These are phyloP conservation scores for Sanderia malayensis DNA, from an alignment of 30 jellyfish, hydroid and myxozoan genomes.

Conservation along the genomic window DNA sequence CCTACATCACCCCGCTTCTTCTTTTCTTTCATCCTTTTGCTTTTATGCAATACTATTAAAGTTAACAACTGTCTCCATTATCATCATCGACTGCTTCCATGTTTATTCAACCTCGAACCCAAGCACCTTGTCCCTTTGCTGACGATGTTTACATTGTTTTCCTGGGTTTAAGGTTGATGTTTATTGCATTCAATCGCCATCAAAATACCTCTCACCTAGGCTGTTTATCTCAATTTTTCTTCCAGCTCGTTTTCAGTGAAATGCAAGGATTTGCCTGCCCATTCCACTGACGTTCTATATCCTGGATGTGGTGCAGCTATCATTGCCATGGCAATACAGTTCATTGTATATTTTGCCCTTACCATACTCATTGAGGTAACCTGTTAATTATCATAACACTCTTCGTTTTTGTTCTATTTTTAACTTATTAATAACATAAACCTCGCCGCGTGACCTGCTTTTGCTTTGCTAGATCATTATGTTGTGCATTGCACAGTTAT, in stretches of 20 bases:
- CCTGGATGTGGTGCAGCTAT: conserved; percentile 64
- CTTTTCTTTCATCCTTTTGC: too few relatives aligned
- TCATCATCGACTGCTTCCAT: too few relatives aligned
- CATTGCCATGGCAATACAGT: conserved; percentile 63
- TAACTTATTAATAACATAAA: neutral
- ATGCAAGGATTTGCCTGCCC: neutral
- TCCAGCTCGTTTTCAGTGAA: neutral
- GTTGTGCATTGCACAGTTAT: conserved; percentile 1
- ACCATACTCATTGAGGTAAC: conserved; percentile 86
- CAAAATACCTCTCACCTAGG: too few relatives aligned
- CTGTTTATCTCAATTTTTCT: too few relatives aligned
- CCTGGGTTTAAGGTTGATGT: neutral
- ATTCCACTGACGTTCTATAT: conserved; percentile 19
- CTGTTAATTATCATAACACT: too few relatives aligned
- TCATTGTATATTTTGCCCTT: conserved; percentile 46
- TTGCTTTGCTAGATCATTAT: neutral
- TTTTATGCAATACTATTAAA: too few relatives aligned
- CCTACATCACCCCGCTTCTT: too few relatives aligned
- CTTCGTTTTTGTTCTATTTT: neutral
- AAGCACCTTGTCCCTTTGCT: neutral
- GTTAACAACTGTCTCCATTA: too few relatives aligned
- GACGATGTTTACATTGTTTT: too few relatives aligned
- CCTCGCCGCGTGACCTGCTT: too few relatives aligned
- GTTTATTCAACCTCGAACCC: neutral
- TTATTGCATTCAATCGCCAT: too few relatives aligned